A percentile compares a stretch with the other conserved stretches of the same genome.
phyloP scores from a whole-genome alignment of 1,140 invertebrate genomes.

The Sycophila sp. region DNA sequence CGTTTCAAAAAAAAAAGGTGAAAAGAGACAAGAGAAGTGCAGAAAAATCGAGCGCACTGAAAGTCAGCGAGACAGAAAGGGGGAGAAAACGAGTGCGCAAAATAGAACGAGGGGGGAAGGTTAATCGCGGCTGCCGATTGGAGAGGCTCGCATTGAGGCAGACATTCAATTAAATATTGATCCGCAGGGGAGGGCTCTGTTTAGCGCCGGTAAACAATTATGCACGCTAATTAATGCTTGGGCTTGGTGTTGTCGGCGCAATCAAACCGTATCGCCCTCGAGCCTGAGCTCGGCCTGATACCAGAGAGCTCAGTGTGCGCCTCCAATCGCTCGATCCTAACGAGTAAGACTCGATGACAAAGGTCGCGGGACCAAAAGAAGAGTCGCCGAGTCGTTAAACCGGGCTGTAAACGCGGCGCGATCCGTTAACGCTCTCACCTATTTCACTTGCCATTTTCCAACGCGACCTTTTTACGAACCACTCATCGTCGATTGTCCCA shows the following conservation, averaged over 20 bases:
- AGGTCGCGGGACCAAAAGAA: neutral
- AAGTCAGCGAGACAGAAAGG: no score
- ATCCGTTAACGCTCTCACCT: neutral
- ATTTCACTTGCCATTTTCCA: neutral
- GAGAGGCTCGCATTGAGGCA: conserved; percentile 39
- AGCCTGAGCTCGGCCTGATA: neutral
- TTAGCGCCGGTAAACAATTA: conserved; percentile 65
- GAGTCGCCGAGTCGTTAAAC: neutral
- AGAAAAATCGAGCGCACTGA: no score
- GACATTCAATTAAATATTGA: conserved; percentile 67
- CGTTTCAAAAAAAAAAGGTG: no score
- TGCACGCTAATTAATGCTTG: conserved; percentile 64
- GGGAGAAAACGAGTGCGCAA: no score
- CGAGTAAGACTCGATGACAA: neutral
- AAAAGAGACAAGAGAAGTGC: no score
- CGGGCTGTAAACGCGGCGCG: neutral
- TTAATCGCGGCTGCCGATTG: neutral
- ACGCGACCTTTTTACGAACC: conserved; percentile 38
- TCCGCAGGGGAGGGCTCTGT: conserved; percentile 53
- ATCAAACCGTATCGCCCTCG: conserved; percentile 52
- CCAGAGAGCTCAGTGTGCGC: no score
- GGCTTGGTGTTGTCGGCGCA: conserved; percentile 55
- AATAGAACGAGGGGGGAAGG: neutral
- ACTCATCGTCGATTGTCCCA: conserved; percentile 33
- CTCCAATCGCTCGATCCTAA: conserved; percentile 27